Evolutionary conservation across 2,113 vertebrate species (phyloP).

Genomic region (Argyrosomus japonicus): DNA sequence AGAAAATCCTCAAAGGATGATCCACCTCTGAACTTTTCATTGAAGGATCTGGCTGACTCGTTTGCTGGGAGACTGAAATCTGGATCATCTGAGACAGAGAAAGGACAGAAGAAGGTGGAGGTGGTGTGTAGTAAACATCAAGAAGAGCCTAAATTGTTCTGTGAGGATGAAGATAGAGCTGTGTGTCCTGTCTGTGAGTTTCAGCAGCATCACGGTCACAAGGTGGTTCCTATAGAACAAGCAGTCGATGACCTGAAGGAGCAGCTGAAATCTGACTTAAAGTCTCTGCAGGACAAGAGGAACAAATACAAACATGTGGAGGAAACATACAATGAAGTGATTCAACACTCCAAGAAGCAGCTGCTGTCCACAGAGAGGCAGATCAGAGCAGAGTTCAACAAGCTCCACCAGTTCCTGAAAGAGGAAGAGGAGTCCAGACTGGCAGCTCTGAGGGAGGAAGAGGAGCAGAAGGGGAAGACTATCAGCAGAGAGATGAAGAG

Average conservation of each 20-base stretch:
- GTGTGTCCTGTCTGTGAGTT: no score
- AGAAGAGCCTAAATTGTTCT: conserved; percentile 15
- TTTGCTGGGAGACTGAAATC: no score
- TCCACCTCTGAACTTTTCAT: no score
- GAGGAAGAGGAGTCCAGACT: conserved; percentile 43
- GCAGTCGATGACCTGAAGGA: no score
- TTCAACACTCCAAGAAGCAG: conserved; percentile 33
- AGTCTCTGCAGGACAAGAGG: no score
- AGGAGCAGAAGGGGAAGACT: conserved; percentile 13
- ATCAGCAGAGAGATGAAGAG: conserved; percentile 1
- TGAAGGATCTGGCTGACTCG: no score
- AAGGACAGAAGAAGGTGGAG: background rate
- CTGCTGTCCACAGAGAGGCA: conserved; percentile 15
- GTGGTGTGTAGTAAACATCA: conserved; percentile 25
- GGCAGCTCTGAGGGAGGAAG: conserved; percentile 31
- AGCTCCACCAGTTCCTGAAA: conserved; percentile 39
- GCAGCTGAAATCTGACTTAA: no score
- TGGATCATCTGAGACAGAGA: background rate
- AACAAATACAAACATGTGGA: no score
- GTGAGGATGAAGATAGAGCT: conserved; percentile 37
- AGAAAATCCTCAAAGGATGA: no score
- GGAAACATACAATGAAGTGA: background rate
- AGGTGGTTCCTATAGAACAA: no score
- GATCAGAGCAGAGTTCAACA: conserved; percentile 36
- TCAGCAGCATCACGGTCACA: no score